phyloP scores from a whole-genome alignment of 2,113 vertebrate species.

The Furnarius figulus region DNA sequence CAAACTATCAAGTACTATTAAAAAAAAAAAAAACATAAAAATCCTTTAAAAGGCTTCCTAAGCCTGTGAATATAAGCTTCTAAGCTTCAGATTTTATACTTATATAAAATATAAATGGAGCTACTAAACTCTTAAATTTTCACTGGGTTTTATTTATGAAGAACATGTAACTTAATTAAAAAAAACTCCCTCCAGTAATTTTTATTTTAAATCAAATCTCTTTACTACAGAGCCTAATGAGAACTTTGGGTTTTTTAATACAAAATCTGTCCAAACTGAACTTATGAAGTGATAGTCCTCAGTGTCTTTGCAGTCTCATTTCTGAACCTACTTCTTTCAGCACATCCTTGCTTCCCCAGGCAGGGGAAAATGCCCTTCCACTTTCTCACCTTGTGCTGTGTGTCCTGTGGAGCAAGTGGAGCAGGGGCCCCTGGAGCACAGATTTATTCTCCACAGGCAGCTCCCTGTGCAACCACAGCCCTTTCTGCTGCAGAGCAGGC shows the following conservation, averaged over 20 bases:
- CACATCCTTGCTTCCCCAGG: no score
- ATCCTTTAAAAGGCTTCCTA: not conserved
- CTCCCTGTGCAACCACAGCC: not conserved
- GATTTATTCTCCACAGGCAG: not conserved
- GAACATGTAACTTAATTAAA: not conserved
- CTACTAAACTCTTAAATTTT: not conserved
- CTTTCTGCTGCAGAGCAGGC: not conserved
- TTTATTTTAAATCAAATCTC: not conserved
- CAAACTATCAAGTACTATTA: not conserved
- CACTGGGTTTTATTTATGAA: not conserved
- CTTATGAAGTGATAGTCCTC: not conserved
- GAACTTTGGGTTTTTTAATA: not conserved
- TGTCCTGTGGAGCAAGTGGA: not conserved
- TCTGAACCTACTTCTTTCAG: not conserved
- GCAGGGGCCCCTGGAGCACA: not conserved
- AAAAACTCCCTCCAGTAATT: fast-evolving
- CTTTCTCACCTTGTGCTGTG: not conserved
- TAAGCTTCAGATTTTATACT: not conserved
- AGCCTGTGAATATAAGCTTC: not conserved
- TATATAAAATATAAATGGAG: not conserved
- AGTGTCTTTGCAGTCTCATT: not conserved
- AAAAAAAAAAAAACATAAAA: not conserved
- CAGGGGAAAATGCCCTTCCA: not conserved
- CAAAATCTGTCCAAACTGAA: not conserved
- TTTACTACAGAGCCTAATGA: not conserved